Percentiles rank a stretch among this genome's conserved stretches.
Conservation (phyloP, 1,140 invertebrate genomes). For the Drosophila burlai region DNA sequence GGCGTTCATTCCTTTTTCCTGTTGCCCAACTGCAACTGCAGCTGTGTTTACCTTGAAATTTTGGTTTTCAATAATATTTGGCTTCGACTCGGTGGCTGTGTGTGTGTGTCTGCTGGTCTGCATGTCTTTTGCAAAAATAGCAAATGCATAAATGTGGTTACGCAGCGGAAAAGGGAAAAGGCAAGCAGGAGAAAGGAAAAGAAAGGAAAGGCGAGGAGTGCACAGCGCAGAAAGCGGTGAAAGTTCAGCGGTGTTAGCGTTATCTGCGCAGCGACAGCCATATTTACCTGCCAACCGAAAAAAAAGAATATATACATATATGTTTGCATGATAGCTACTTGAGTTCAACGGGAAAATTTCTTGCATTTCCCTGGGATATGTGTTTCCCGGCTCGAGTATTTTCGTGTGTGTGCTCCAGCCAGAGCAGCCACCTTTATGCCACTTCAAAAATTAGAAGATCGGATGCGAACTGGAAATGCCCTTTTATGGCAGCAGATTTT, state of each 20-base stretch:
- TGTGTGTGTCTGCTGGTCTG: slow-evolving; percentile 54
- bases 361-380: slow-evolving; percentile 37
- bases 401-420: slow-evolving; percentile 14
- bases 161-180: slow-evolving; percentile 44
- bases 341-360: slow-evolving; percentile 57
- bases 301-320: slow-evolving; percentile 16
- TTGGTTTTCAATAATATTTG: slow-evolving; percentile 80
- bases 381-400: slow-evolving; percentile 31
- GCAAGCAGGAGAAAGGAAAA: slow-evolving; percentile 21
- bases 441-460: slow-evolving; percentile 14
- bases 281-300: slow-evolving; percentile 76
- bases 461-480: slow-evolving; percentile 20
- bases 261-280: slow-evolving; percentile 78
- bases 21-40: slow-evolving; percentile 54
- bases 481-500: slow-evolving; percentile 8
- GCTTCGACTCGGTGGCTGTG: slow-evolving; percentile 37
- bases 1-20: slow-evolving; percentile 11
- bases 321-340: slow-evolving; percentile 69
- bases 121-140: slow-evolving; percentile 77
- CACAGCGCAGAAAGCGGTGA: slow-evolving; percentile 11
- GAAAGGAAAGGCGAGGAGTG: neutral
- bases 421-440: slow-evolving; percentile 18
- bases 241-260: slow-evolving; percentile 72
- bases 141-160: slow-evolving; percentile 75
- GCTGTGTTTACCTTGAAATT: slow-evolving; percentile 79